Conservation (phyloP, 2,113 vertebrate species). For the Sylvietta virens region DNA sequence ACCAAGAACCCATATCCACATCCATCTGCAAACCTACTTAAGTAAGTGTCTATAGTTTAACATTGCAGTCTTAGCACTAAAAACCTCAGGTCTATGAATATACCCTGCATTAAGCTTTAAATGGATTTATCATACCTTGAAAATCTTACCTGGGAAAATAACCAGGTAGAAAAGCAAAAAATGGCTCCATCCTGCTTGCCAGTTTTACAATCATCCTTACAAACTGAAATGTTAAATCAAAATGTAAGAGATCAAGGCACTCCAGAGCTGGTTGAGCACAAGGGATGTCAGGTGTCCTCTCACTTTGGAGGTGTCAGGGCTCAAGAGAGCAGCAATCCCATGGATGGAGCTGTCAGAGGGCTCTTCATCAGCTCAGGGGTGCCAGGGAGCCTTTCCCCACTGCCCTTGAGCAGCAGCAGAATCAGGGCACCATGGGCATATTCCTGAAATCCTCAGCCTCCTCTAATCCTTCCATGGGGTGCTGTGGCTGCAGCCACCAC, state of each 20-base stretch:
- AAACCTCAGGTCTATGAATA: neutral
- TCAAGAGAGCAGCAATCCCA: neutral
- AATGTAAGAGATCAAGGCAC: neutral
- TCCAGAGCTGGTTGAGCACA: neutral
- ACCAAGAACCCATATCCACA: neutral
- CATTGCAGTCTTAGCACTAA: neutral
- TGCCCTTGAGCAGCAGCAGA: neutral
- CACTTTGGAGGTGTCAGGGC: neutral
- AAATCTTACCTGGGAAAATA: neutral
- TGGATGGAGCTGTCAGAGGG: accelerated
- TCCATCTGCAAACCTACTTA: neutral
- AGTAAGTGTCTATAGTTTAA: neutral
- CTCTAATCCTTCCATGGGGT: neutral
- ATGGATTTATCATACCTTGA: neutral
- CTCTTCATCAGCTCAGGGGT: neutral
- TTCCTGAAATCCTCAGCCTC: neutral
- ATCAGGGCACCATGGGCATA: accelerated
- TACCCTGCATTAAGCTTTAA: neutral
- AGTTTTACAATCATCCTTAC: neutral
- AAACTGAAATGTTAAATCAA: neutral
- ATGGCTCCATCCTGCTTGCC: neutral
- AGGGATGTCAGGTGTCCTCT: neutral
- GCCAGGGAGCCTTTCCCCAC: neutral
- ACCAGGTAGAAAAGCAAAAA: neutral
- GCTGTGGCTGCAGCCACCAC: neutral